phyloP scores from a whole-genome alignment of 2,797 vertebrate genomes.

The Eulemur rubriventer region DNA sequence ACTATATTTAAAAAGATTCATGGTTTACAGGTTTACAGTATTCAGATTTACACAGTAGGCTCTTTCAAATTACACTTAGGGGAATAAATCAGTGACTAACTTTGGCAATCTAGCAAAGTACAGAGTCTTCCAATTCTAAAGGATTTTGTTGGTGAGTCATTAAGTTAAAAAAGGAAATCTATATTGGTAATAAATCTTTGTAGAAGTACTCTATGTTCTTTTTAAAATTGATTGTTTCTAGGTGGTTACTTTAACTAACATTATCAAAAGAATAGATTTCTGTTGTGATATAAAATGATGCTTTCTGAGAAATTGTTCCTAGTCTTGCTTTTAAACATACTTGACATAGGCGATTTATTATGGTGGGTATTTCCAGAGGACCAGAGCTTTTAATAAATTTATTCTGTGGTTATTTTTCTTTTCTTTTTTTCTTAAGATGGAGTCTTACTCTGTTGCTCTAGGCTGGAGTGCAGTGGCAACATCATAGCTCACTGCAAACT shows the following conservation, averaged over 20 bases:
- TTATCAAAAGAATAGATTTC: constrained; percentile 57
- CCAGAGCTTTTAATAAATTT: constrained; percentile 16
- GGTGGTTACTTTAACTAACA: constrained; percentile 60
- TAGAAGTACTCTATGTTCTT: constrained; percentile 67
- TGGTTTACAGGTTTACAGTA: constrained; percentile 19
- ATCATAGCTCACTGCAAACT: not conserved
- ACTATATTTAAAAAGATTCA: constrained; percentile 39
- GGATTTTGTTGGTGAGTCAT: constrained; percentile 72
- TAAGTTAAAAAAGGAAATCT: constrained; percentile 71
- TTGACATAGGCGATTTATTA: constrained; percentile 38
- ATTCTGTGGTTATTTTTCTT: constrained; percentile 11
- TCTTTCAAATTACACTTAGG: constrained; percentile 50
- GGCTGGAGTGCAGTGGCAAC: not conserved
- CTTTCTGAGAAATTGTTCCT: constrained; percentile 58
- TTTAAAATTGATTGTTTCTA: constrained; percentile 69
- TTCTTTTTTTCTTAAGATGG: not conserved
- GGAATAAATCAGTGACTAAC: constrained; percentile 41
- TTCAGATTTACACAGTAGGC: constrained; percentile 47
- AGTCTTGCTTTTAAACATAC: not conserved
- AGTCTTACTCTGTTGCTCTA: not conserved
- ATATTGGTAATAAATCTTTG: constrained; percentile 63
- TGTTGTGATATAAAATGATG: constrained; percentile 43
- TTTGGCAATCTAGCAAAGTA: constrained; percentile 44
- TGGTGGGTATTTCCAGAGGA: not conserved
- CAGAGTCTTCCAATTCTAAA: constrained; percentile 62